Evolutionary conservation across 2,888 invertebrate genomes (phyloP).

Genomic region (Chesias legatella): DNA sequence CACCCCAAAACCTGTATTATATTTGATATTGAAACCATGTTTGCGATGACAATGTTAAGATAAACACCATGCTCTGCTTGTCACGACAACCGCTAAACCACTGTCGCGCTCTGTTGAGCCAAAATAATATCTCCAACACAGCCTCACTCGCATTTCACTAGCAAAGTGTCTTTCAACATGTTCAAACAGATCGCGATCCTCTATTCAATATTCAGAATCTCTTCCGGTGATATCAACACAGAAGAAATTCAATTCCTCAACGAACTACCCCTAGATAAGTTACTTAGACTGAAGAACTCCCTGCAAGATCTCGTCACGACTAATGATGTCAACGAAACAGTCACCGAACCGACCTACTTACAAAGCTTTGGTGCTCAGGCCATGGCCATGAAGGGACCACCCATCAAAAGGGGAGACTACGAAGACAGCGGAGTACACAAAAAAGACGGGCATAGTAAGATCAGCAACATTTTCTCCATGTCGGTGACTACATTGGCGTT

Average conservation of each 20-base stretch:
- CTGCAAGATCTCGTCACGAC: conserved; percentile 51
- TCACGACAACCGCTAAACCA: conserved; percentile 46
- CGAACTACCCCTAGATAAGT: conserved; percentile 84
- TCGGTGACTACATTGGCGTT: conserved; percentile 90
- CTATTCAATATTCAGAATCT: conserved; percentile 30
- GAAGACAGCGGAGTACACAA: conserved; percentile 67
- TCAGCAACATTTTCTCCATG: conserved; percentile 88
- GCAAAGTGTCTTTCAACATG: conserved; percentile 46
- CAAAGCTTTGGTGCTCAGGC: conserved; percentile 66
- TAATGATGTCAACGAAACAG: conserved; percentile 49
- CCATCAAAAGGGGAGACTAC: conserved; percentile 64
- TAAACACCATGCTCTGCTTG: conserved; percentile 36
- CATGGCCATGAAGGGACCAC: conserved; percentile 59
- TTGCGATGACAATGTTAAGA: not conserved
- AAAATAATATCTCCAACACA: conserved; percentile 43
- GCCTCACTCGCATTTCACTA: conserved; percentile 32
- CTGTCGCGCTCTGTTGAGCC: conserved; percentile 62
- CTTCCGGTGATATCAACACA: conserved; percentile 42
- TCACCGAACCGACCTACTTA: conserved; percentile 42
- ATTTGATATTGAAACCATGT: too few relatives aligned
- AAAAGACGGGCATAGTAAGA: conserved; percentile 79
- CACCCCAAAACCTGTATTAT: too few relatives aligned
- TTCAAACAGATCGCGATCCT: conserved; percentile 35
- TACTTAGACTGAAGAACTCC: conserved; percentile 82
- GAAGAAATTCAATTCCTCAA: conserved; percentile 79